Conservation (phyloP, 2,888 invertebrate species). For the Folsomia candida region DNA sequence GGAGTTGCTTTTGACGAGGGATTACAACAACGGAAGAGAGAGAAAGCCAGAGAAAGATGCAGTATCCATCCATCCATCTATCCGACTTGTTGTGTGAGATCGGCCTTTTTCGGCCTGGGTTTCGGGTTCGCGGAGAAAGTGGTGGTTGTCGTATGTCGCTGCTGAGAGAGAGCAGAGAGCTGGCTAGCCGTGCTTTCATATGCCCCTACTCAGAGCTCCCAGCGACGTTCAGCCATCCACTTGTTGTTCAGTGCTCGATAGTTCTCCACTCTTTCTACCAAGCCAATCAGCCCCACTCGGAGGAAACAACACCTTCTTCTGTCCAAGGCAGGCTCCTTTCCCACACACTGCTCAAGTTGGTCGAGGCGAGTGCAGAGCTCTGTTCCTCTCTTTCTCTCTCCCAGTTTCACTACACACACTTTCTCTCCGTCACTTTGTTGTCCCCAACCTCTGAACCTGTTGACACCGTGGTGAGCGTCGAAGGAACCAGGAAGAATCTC, state of each 20-base stretch:
- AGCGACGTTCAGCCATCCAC: conserved; percentile 31
- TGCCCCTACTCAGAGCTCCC: conserved; percentile 28
- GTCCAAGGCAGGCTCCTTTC: conserved; percentile 3
- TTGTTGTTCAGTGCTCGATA: conserved; percentile 34
- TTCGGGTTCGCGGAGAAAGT: conserved; percentile 8
- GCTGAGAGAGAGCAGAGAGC: no score
- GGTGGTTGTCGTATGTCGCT: conserved; percentile 5
- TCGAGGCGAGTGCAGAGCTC: background rate
- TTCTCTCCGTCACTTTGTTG: background rate
- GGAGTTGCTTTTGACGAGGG: no score
- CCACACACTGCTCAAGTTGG: conserved; percentile 2
- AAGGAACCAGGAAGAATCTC: background rate
- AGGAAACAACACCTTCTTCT: conserved; percentile 5
- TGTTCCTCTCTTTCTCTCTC: conserved; percentile 1
- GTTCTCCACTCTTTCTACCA: background rate
- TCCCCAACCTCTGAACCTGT: background rate
- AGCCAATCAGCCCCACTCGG: conserved; percentile 1
- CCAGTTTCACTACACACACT: background rate
- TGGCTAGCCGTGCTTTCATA: conserved; percentile 36
- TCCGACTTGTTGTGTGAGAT: background rate
- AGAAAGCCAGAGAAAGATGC: background rate
- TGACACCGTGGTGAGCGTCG: background rate
- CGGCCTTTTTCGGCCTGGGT: background rate
- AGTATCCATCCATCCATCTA: conserved; percentile 7
- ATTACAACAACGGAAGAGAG: no score